These are phyloP conservation scores for Hyposoter didymator DNA, from an alignment of 2,888 invertebrate species.

Conservation along the genomic window DNA sequence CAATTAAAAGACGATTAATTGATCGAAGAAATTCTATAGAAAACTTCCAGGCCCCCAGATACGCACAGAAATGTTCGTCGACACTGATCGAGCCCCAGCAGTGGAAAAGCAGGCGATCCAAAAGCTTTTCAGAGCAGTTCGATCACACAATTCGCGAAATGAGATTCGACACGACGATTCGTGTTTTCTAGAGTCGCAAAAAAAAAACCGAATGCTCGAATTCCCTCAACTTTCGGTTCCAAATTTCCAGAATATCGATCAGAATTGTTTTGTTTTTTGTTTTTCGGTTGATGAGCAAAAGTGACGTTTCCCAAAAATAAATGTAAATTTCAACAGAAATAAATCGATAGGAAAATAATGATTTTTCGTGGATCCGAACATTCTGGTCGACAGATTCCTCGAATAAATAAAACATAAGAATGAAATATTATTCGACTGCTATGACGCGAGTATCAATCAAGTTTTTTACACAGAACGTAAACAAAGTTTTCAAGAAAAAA, in stretches of 20 bases:
- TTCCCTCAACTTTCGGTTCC: not conserved
- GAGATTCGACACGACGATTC: not conserved
- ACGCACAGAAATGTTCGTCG: slow-evolving; percentile 4
- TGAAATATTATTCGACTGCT: not conserved
- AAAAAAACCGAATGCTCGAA: not conserved
- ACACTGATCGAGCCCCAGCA: too few species aligned
- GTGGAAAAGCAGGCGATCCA: not conserved
- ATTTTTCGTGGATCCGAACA: not conserved
- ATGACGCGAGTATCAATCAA: slow-evolving; percentile 28
- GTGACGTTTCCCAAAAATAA: not conserved
- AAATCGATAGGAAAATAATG: not conserved
- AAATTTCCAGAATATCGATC: not conserved
- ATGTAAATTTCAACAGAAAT: not conserved
- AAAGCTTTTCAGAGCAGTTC: not conserved
- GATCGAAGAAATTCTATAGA: not conserved
- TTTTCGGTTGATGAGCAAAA: slow-evolving; percentile 1
- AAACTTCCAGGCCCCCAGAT: not conserved
- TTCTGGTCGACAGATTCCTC: not conserved
- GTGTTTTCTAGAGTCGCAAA: not conserved
- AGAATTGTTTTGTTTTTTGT: not conserved
- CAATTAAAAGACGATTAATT: not conserved
- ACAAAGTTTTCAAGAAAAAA: slow-evolving; percentile 29
- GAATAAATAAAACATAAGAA: not conserved
- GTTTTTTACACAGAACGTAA: slow-evolving; percentile 16
- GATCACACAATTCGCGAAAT: not conserved